Base-by-base conservation (phyloP, 2,797 vertebrate genomes). In the Pseudomugil gertrudae region DNA sequence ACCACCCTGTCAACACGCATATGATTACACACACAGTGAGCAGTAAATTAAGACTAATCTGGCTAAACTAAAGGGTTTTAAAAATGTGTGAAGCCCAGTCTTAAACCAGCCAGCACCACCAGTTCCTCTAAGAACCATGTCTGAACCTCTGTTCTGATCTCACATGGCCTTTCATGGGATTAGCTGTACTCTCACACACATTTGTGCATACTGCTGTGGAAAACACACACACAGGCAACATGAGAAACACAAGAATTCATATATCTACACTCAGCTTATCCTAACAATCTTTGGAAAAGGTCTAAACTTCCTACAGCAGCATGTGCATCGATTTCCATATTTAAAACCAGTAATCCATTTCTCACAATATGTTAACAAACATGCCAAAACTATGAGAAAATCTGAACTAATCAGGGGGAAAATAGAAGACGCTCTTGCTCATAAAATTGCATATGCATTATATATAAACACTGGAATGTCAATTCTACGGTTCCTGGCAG, bases 81-180 rank as follows among this genome's bases (percentile, higher is more conserved):
- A n/a, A 75, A 85, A 87, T 78, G 77, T 88, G 89, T 88, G 86
- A 91, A 91, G 79, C 79, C 58, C 73, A 72, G 78, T 76, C 70
- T 82, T 70, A 81, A 84, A 83, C 33, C 78, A 74, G 60, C 74
- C 86, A 80, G 84, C 71, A 66, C 84, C 85, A 76, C 79, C 62
- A 62, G 80, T 70, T 80, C 57, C 84, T 74, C 72, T 87, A 89
- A 90, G 84, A 66, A 78, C 75, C 77, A 40, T 0, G 69, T 81
- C 85, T 87, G 72, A 76, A 81, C 86, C 75, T 72, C 2, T 63
- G 64, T 66, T 79, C 81, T 84, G 87, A 87, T 88, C 85, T 81
- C 63, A 66, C 70, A 65, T n/a, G 35, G 58, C 57, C 87, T 87
- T 90, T 90, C 78, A 90, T 88, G 84, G 86, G 83, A 88, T 91